Percentiles rank a stretch among this genome's conserved stretches.
Evolutionary conservation across 2,797 vertebrate species (phyloP).

Genomic region (Euphonia xanthogaster): DNA sequence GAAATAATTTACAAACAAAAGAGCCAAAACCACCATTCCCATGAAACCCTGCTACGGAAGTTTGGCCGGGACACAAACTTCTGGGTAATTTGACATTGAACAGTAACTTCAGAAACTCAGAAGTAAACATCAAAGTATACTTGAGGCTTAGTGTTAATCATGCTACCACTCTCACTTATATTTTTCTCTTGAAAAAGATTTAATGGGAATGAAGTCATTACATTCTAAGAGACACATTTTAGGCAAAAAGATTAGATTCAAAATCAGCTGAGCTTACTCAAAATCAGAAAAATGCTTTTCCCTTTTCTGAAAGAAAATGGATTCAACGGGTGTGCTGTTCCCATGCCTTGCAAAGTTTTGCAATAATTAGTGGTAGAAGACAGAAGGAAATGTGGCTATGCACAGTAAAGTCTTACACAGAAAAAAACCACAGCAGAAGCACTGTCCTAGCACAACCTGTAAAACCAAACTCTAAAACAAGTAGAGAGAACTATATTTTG

Average conservation of each 20-base stretch:
- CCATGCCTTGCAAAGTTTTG: background rate
- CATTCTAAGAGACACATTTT: background rate
- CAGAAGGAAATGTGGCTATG: background rate
- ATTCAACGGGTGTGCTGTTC: background rate
- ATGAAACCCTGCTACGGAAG: background rate
- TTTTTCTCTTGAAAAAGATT: background rate
- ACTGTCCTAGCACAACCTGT: background rate
- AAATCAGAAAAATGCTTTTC: background rate
- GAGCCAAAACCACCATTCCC: background rate
- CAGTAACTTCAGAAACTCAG: background rate
- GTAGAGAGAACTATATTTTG: background rate
- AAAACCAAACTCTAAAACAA: background rate
- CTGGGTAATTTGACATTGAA: background rate
- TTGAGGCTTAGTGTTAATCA: background rate
- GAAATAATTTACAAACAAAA: background rate
- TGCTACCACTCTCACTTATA: background rate
- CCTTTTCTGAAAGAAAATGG: background rate
- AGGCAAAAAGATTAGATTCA: background rate
- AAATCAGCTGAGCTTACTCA: background rate
- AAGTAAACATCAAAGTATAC: constrained; percentile 15
- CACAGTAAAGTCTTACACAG: background rate
- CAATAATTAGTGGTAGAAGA: background rate
- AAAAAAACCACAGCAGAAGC: background rate
- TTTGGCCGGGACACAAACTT: background rate
- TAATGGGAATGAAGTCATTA: background rate